Evolutionary conservation across 2,113 vertebrate genomes (phyloP), one percentile per base, ranked within the genome.

Genomic region (Beaufortia kweichowensis): DNA sequence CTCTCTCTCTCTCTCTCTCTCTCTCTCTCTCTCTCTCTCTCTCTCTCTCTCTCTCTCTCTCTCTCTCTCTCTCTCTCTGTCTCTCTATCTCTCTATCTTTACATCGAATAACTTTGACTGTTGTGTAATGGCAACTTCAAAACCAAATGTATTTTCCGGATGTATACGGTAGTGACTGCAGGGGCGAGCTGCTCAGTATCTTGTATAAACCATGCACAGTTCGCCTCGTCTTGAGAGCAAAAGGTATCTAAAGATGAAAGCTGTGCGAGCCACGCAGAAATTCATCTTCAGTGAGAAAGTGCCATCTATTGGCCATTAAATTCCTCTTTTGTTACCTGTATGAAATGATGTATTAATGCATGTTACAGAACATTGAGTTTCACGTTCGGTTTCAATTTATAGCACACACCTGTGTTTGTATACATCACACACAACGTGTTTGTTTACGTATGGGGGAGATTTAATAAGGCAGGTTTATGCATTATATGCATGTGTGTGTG

Each of bases 221-320:
- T 31, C 31, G 56, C 62, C 29, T 33, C 21, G 50, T 33, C 14
- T 33, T 56, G 63, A 83, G 60, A 63, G 29, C 79, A 77, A 43
- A 84, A 61, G 67, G 75, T 3, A n/a, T 81, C 60, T 74, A 57
- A 68, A 81, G 67, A 73, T 81, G 56, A 78, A 76, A 64, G 28
- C 72, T 24, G 41, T 6, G 39, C 33, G 28, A 33, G 14, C 69
- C 31, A 2, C 2, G 79, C 23, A 10, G 12, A 74, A 70, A 31
- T 71, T 86, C 67, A 88, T 53, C 57, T 56, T 85, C 82, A 87
- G 89, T 89, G 86, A 88, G 84, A 69, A 89, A 92, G 89, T 91
- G 91, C 90, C 91, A 91, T 90, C 91, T 91, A 85, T 88, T 90
- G 91, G 90, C 79, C 75, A 83, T 76, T 75, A 35, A 64, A 12